Evolutionary conservation across 2,113 vertebrate genomes (phyloP).

Genomic region (Melanerpes formicivorus): DNA sequence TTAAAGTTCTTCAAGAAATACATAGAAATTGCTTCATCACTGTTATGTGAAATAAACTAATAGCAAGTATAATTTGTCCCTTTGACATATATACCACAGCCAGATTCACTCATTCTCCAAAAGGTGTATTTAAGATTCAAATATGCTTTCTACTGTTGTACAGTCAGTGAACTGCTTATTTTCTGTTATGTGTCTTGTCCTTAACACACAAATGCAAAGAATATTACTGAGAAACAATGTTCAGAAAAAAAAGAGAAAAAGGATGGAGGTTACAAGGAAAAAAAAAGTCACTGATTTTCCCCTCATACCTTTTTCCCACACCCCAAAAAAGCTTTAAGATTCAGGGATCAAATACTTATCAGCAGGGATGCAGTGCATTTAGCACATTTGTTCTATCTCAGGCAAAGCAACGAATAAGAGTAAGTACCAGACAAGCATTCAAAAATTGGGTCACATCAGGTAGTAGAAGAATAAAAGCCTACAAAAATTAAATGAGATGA

Average conservation of each 20-base stretch:
- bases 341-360: neutral
- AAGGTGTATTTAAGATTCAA: neutral
- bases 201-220: neutral
- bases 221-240: neutral
- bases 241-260: neutral
- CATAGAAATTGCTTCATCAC: neutral
- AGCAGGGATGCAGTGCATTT: neutral
- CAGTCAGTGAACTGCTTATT: neutral
- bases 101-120: neutral
- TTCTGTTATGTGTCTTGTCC: neutral
- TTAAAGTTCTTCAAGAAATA: neutral
- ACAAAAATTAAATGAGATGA: neutral
- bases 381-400: slow-evolving; percentile 15
- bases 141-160: neutral
- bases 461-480: neutral
- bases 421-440: neutral
- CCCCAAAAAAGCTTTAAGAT: neutral
- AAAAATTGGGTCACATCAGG: neutral
- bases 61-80: neutral
- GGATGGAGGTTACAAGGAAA: neutral
- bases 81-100: neutral
- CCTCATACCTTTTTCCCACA: neutral
- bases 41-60: neutral
- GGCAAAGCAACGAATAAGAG: neutral
- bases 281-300: neutral